phyloP scores from a whole-genome alignment of 2,113 vertebrate species.

The Odontesthes bonariensis region DNA sequence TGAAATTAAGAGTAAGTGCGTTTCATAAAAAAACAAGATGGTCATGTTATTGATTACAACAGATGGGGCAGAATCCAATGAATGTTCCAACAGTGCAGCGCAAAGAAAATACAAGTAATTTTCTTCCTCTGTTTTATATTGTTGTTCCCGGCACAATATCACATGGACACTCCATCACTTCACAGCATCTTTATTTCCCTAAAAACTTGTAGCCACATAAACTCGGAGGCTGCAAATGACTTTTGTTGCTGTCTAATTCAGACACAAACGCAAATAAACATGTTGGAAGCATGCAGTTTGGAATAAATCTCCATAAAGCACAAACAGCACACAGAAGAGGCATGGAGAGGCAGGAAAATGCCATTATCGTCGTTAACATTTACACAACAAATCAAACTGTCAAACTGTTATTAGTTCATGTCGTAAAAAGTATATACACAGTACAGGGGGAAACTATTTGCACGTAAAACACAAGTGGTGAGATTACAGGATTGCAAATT shows the following conservation, averaged over 20 bases:
- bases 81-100: slow-evolving; percentile 95
- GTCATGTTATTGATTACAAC: slow-evolving; percentile 99
- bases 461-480: no score
- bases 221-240: slow-evolving; percentile 83
- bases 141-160: slow-evolving; percentile 86
- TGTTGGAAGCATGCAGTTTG: slow-evolving; percentile 53
- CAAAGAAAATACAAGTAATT: slow-evolving; percentile 99
- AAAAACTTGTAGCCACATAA: slow-evolving; percentile 89
- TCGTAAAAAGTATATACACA: neutral
- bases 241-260: slow-evolving; percentile 72
- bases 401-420: neutral
- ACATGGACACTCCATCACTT: slow-evolving; percentile 91
- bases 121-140: slow-evolving; percentile 91
- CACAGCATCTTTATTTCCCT: slow-evolving; percentile 91
- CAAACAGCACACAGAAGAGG: slow-evolving; percentile 3
- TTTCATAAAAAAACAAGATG: slow-evolving; percentile 99
- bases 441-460: no score
- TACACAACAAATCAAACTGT: neutral
- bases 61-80: slow-evolving; percentile 98
- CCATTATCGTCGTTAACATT: neutral
- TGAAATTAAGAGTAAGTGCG: slow-evolving; percentile 99
- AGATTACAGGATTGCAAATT: no score
- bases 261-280: slow-evolving; percentile 70
- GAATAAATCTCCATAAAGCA: slow-evolving; percentile 67
- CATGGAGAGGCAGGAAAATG: slow-evolving; percentile 5